Base-by-base conservation (phyloP, 1,140 invertebrate genomes). In the Ylistrum balloti region DNA sequence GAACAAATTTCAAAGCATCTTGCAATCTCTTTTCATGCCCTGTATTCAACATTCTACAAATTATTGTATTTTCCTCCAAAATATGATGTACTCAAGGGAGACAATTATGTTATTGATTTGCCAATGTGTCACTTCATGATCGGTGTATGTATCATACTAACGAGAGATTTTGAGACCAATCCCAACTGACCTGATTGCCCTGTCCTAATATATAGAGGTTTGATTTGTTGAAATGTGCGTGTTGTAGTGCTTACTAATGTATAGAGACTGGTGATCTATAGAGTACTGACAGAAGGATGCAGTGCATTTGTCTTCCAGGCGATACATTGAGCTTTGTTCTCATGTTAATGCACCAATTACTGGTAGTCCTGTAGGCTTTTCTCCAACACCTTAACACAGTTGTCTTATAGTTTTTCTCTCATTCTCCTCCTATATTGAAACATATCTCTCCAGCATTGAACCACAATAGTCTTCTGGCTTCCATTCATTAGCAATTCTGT, bases 1-100 rank as follows among this genome's bases (percentile, higher is more conserved):
- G 56, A 74, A 74, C 56, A 74, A 74, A 74, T 74, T 74, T 74
- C 56, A 74, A 74, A 74, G 56, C 56, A 74, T 74, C 56, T 74
- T 74, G 56, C 56, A 74, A 28, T 74, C 22, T 74, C 28, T 3
- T 74, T 74, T 74, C 56, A 74, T 74, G 56, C 56, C 56, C 56
- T 74, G n/a, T 74, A 28, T 74, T 74, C 56, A 74, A n/a, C 28
- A 28, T 74, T 74, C 56, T 74, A n/a, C 28, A 17, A 74, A 74
- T 28, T 74, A 28, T 74, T 74, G n/a, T n/a, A 74, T 0, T 74
- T 74, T 45, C 28, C n/a, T 74, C n/a, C 17, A 28, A 28, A 5
- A 74, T 74, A 74, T 74, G n/a, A n/a, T n/a, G 56, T 74, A 74
- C 9, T 17, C 9, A 74, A 74, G 56, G 56, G 56, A 74, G 56